Conservation (phyloP, 2,888 invertebrate genomes). For the Elysia crispata region DNA sequence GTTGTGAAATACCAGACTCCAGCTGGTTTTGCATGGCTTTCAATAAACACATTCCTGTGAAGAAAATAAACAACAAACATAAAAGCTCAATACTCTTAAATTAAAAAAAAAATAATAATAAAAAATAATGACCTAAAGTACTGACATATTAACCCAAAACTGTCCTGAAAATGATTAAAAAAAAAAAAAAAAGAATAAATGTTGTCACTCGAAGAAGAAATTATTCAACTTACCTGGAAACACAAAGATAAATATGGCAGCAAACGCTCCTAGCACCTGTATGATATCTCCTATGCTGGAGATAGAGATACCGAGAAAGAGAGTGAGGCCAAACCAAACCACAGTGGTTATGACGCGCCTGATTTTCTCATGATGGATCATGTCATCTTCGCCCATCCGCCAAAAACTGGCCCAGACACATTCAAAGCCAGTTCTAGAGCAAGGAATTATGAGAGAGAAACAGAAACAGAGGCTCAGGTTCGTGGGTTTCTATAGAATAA, state of each 20-base stretch:
- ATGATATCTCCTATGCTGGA: constrained; percentile 82
- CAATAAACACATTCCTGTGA: constrained; percentile 74
- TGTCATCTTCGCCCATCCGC: constrained; percentile 64
- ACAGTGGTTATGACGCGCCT: constrained; percentile 78
- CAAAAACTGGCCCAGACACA: constrained; percentile 72
- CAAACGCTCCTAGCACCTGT: constrained; percentile 81
- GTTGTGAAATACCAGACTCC: constrained; percentile 50
- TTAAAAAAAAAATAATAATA: no score
- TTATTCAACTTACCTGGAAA: constrained; percentile 82
- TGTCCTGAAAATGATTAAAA: no score
- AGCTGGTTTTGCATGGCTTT: constrained; percentile 61
- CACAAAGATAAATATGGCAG: constrained; percentile 81
- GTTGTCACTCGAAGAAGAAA: constrained; percentile 80
- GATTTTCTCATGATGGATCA: constrained; percentile 64
- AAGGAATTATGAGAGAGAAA: no score
- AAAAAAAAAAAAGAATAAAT: no score
- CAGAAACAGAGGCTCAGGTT: no score
- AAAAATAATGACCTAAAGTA: no score
- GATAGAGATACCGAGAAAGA: constrained; percentile 80
- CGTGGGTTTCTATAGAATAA: no score
- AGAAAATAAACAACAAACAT: no score
- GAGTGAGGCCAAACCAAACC: constrained; percentile 80
- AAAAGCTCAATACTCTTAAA: no score
- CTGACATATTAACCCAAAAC: no score
- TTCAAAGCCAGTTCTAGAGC: constrained; percentile 73